Evolutionary conservation across 2,113 vertebrate genomes (phyloP).

Genomic region (Furnarius figulus): DNA sequence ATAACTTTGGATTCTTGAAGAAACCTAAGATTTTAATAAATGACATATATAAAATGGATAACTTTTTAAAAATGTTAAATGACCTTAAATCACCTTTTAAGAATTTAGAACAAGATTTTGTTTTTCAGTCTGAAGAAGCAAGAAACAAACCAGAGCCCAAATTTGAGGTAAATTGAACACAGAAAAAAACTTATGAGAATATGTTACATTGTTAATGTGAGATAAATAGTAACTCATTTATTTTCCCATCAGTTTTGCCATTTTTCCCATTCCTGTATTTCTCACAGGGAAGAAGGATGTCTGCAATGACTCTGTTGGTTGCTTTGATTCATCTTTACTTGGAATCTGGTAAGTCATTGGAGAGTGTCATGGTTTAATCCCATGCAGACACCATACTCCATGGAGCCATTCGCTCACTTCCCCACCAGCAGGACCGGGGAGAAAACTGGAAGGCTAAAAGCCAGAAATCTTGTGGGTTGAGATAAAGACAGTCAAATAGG

Average conservation of each 20-base stretch:
- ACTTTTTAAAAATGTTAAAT: background rate
- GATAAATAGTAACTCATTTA: background rate
- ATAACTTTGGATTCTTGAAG: background rate
- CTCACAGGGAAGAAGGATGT: background rate
- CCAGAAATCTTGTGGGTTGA: background rate
- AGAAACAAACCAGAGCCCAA: background rate
- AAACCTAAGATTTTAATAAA: background rate
- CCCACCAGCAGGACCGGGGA: background rate
- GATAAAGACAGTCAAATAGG: background rate
- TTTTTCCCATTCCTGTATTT: background rate
- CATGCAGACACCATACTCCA: background rate
- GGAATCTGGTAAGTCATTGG: background rate
- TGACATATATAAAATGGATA: rapidly evolving
- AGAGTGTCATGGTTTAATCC: background rate
- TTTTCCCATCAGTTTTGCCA: background rate
- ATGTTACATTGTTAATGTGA: background rate
- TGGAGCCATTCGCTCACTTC: background rate
- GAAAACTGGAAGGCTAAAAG: background rate
- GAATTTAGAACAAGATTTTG: background rate
- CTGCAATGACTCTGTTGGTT: background rate
- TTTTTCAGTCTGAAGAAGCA: background rate
- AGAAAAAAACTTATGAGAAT: background rate
- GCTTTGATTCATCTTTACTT: background rate
- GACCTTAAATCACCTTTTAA: background rate
- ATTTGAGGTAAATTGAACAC: background rate